A percentile compares a stretch with the other conserved stretches of the same genome.
phyloP scores from a whole-genome alignment of 2,113 vertebrate genomes.

The Glaucidium brasilianum region DNA sequence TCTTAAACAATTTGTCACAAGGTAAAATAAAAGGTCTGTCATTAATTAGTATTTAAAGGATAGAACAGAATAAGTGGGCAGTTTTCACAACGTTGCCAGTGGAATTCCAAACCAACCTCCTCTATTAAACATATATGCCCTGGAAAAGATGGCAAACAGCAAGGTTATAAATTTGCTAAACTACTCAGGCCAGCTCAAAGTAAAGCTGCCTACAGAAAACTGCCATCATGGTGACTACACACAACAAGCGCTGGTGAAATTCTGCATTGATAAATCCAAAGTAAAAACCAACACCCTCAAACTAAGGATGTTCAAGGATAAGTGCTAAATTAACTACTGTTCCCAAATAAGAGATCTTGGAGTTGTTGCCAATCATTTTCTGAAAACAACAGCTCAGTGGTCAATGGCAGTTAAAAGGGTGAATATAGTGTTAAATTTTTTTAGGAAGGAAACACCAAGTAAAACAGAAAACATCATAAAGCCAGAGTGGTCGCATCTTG shows the following conservation, averaged over 20 bases:
- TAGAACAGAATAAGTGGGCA: not conserved
- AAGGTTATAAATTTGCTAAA: not conserved
- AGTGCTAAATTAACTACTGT: not conserved
- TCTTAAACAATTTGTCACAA: slow-evolving; percentile 29
- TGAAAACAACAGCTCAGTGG: not conserved
- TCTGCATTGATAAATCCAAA: not conserved
- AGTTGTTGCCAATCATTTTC: not conserved
- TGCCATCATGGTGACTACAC: not conserved
- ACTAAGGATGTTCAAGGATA: not conserved
- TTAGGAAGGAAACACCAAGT: not conserved
- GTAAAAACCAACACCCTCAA: not conserved
- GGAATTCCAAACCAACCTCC: not conserved
- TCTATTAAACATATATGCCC: not conserved
- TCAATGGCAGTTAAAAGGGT: not conserved
- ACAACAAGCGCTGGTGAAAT: not conserved
- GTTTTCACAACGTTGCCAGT: not conserved
- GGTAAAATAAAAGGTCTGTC: slow-evolving; percentile 23
- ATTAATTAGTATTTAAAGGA: not conserved
- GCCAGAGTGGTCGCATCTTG: not conserved
- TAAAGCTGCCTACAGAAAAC: not conserved
- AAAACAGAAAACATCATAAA: not conserved
- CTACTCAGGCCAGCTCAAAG: not conserved
- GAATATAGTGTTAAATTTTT: not conserved
- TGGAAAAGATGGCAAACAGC: not conserved
- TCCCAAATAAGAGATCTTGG: not conserved